Evolutionary conservation across 2,113 vertebrate species (phyloP).

Genomic region (Daboia siamensis): DNA sequence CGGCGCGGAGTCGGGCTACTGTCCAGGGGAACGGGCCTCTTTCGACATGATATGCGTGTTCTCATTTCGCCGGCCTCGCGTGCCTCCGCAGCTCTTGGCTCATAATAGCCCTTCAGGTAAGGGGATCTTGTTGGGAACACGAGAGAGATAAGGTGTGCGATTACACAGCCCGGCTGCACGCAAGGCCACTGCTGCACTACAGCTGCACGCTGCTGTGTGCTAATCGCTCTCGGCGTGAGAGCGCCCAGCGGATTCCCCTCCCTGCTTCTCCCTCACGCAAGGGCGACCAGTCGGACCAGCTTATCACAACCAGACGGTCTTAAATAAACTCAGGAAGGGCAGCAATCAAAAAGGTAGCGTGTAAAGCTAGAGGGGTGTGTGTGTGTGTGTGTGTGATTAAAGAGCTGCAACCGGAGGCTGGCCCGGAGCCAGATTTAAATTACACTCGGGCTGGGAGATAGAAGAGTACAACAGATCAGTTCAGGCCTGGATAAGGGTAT

Average conservation of each 20-base stretch:
- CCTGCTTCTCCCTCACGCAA: slow-evolving; percentile 67
- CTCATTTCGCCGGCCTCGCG: accelerated
- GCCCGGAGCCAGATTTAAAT: slow-evolving; percentile 68
- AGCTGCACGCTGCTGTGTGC: slow-evolving; percentile 31
- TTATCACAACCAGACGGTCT: slow-evolving; percentile 66
- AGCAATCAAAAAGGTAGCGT: slow-evolving; percentile 65
- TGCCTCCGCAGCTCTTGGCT: neutral
- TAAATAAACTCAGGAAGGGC: slow-evolving; percentile 73
- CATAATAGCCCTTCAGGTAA: neutral
- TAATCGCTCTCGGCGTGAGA: slow-evolving; percentile 52
- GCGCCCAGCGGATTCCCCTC: slow-evolving; percentile 54
- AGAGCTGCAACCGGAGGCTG: slow-evolving; percentile 51
- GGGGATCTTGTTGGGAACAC: neutral
- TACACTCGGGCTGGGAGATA: slow-evolving; percentile 65
- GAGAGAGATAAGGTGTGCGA: neutral
- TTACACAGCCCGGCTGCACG: slow-evolving; percentile 8
- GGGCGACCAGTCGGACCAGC: slow-evolving; percentile 74
- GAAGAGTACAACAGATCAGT: slow-evolving; percentile 55
- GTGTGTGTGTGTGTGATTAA: slow-evolving; percentile 30
- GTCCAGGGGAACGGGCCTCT: neutral
- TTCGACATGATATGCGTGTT: neutral
- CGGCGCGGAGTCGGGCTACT: neutral
- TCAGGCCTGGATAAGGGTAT: slow-evolving; percentile 53
- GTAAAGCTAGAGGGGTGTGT: slow-evolving; percentile 27
- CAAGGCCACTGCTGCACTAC: neutral